Conservation (phyloP, 2,113 vertebrate genomes). For the Nothoprocta pentlandii region DNA sequence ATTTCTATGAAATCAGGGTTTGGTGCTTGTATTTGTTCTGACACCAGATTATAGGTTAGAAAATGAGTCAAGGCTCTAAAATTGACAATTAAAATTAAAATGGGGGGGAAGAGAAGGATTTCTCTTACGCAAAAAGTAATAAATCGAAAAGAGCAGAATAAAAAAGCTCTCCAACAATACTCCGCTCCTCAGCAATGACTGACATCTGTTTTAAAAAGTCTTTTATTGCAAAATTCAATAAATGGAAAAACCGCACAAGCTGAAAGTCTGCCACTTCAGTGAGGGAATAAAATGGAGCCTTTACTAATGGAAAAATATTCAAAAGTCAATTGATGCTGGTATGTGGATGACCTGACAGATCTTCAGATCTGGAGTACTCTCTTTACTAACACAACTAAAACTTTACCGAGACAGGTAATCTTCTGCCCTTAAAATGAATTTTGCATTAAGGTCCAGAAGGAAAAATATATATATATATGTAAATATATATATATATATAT, state of each 20-base stretch:
- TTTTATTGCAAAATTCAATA: slow-evolving; percentile 68
- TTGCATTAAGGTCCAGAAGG: slow-evolving; percentile 32
- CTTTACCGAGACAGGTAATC: slow-evolving; percentile 27
- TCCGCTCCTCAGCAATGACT: slow-evolving; percentile 56
- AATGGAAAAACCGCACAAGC: slow-evolving; percentile 64
- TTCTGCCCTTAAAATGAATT: neutral
- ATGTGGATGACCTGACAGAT: slow-evolving; percentile 60
- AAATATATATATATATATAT: neutral
- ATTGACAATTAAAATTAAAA: slow-evolving; percentile 3
- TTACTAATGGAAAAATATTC: slow-evolving; percentile 72
- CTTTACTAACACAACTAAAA: slow-evolving; percentile 63
- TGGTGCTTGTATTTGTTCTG: slow-evolving; percentile 14
- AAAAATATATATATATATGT: neutral
- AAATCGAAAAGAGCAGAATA: neutral
- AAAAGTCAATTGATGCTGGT: slow-evolving; percentile 65
- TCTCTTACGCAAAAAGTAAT: neutral
- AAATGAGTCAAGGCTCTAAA: slow-evolving; percentile 25
- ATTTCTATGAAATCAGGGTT: slow-evolving; percentile 19
- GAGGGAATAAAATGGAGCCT: slow-evolving; percentile 27
- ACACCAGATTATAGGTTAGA: slow-evolving; percentile 32
- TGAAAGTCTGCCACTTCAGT: slow-evolving; percentile 58
- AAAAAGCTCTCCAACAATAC: slow-evolving; percentile 35
- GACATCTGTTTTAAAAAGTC: slow-evolving; percentile 62
- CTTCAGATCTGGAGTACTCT: slow-evolving; percentile 52
- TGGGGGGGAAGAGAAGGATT: neutral